phyloP scores from a whole-genome alignment of 1,140 invertebrate genomes.

The Phymastichus coffea region DNA sequence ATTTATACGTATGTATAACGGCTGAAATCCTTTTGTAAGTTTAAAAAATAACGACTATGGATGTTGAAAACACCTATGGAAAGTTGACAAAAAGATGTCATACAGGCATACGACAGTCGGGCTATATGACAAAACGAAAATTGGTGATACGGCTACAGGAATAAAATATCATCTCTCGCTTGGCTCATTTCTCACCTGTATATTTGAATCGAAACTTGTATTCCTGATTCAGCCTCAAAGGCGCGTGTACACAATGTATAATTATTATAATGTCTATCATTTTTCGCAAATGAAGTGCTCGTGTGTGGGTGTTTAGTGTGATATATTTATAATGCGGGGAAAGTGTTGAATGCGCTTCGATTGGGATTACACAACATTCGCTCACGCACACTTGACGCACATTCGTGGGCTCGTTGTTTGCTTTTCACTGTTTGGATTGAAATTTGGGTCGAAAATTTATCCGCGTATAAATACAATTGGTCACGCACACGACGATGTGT shows the following conservation, averaged over 20 bases:
- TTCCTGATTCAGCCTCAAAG: too few relatives aligned
- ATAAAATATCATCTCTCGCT: too few relatives aligned
- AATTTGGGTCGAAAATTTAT: neutral
- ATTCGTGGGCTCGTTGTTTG: slow-evolving; percentile 2
- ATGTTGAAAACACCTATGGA: slow-evolving; percentile 40
- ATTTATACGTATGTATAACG: neutral
- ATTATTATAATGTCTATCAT: too few relatives aligned
- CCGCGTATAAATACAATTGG: slow-evolving; percentile 15
- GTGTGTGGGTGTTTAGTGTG: too few relatives aligned
- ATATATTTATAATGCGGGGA: neutral
- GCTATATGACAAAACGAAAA: too few relatives aligned
- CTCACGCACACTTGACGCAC: neutral
- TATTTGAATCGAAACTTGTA: too few relatives aligned
- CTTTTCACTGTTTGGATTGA: neutral
- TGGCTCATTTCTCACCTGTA: too few relatives aligned
- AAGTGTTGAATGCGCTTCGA: neutral
- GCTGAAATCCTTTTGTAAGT: slow-evolving; percentile 35
- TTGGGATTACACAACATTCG: neutral
- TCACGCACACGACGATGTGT: slow-evolving; percentile 16
- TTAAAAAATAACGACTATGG: slow-evolving; percentile 50
- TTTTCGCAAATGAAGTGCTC: too few relatives aligned
- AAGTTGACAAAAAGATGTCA: slow-evolving; percentile 39
- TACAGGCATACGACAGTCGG: slow-evolving; percentile 24
- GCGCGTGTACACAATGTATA: neutral
- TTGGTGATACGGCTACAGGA: too few relatives aligned